Percentiles rank a stretch among this genome's conserved stretches.
phyloP scores from a whole-genome alignment of 2,888 invertebrate genomes.

The Lissonota sp. region DNA sequence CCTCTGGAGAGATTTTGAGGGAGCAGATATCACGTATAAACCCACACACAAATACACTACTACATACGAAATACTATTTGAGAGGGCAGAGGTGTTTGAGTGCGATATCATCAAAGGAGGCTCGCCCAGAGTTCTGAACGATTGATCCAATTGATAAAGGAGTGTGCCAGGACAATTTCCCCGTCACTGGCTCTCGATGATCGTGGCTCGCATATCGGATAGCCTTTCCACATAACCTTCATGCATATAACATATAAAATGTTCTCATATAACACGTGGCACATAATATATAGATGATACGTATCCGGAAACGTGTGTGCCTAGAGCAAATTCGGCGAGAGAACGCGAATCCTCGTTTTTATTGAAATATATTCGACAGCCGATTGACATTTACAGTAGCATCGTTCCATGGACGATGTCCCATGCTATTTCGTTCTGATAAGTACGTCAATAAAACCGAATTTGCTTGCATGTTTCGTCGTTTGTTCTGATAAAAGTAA shows the following conservation, averaged over 20 bases:
- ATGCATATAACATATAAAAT: neutral
- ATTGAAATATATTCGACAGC: conserved; percentile 67
- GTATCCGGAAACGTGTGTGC: conserved; percentile 15
- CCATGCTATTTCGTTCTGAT: conserved; percentile 41
- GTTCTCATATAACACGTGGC: conserved; percentile 29
- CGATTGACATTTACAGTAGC: conserved; percentile 66
- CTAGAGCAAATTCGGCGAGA: conserved; percentile 25
- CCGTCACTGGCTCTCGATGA: neutral
- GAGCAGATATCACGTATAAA: too few relatives aligned
- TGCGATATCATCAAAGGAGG: conserved; percentile 51
- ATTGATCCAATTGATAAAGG: conserved; percentile 60
- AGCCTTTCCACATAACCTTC: conserved; percentile 1
- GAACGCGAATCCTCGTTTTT: conserved; percentile 57
- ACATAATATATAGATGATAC: conserved; percentile 25
- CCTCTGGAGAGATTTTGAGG: too few relatives aligned
- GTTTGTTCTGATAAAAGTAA: neutral
- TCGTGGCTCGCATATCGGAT: neutral
- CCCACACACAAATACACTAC: too few relatives aligned
- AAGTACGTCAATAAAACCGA: conserved; percentile 64
- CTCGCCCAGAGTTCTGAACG: conserved; percentile 22
- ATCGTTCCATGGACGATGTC: conserved; percentile 37
- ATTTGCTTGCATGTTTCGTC: conserved; percentile 43
- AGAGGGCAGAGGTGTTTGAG: conserved; percentile 51
- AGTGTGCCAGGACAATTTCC: conserved; percentile 25
- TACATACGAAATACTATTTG: neutral